Evolutionary conservation across 2,797 vertebrate genomes (phyloP), one percentile per base, ranked within the genome.

Genomic region (Phrynocephalus vlangalii): DNA sequence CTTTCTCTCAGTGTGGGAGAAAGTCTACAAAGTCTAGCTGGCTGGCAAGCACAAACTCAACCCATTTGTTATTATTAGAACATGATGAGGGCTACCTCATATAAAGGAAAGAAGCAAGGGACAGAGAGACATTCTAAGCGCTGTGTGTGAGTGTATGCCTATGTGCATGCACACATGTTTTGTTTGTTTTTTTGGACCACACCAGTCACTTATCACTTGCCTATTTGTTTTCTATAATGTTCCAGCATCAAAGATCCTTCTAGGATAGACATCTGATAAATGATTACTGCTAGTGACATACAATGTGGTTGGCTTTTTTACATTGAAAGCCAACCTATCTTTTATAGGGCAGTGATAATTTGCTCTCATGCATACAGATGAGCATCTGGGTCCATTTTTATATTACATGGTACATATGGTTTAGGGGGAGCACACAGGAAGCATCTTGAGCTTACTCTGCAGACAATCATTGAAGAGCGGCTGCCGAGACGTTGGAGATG

Each of bases 1-100:
- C 85, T 91, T 33, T 73, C 88, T 92, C 94, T 94, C 93, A 82
- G 91, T 68, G 91, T 79, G 67, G 92, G 88, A 95, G 93, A 94
- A 90, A 92, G 86, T 86, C 92, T 92, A 91, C 85, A 18, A 90
- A 92, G 90, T 87, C 82, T 79, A 68, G 1, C 79, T 90, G 67
- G 82, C 90, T 93, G 93, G 93, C 89, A 93, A 94, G 93, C 73
- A 89, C 92, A 93, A 93, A 94, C 89, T 88, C 90, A 91, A 92
- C 94, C 93, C 91, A 87, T 94, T 91, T 92, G 52, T 88, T 85
- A 28, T 84, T 73, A 73, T 84, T 84, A 67, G 50, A 76, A 81
- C 71, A 52, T 20, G 26, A 75, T 81, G 85, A 67, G 44, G 76
- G 79, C 38, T 66, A 60, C 48, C 71, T 10, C 24, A 33, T n/a